These are phyloP conservation scores for Drosophila truncata DNA, from an alignment of 1,140 invertebrate species.

Conservation along the genomic window DNA sequence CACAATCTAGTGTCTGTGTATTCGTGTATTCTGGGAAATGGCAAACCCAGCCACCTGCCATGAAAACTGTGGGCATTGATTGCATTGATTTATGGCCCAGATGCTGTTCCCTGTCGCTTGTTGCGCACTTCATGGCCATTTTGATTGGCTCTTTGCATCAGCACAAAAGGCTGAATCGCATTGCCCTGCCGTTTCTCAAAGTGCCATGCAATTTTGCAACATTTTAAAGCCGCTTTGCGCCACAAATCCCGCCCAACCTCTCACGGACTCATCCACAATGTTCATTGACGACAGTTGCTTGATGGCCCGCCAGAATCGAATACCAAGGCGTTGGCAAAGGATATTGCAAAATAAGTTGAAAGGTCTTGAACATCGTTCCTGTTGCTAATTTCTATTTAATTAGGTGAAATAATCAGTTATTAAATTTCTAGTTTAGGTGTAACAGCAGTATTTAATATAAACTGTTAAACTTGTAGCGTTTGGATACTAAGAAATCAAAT, in stretches of 20 bases:
- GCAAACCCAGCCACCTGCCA: constrained; percentile 25
- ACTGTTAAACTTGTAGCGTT: no score
- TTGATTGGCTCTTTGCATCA: constrained; percentile 37
- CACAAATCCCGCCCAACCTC: constrained; percentile 5
- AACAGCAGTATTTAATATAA: neutral
- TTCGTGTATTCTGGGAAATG: constrained; percentile 8
- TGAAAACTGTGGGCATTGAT: constrained; percentile 39
- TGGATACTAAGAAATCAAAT: no score
- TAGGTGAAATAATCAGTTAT: neutral
- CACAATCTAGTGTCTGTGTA: neutral
- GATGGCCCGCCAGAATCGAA: constrained; percentile 45
- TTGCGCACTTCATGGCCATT: constrained; percentile 62
- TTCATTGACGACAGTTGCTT: constrained; percentile 21
- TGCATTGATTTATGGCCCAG: constrained; percentile 63
- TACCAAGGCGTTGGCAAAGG: constrained; percentile 18
- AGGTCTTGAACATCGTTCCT: neutral
- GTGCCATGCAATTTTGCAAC: constrained; percentile 46
- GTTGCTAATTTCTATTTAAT: neutral
- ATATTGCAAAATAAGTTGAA: neutral
- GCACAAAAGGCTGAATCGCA: constrained; percentile 35
- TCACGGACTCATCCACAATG: neutral
- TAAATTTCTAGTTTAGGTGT: neutral
- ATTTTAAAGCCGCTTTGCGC: constrained; percentile 41
- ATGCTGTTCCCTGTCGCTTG: constrained; percentile 45
- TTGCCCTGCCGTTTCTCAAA: constrained; percentile 9